Conservation (phyloP, 1,140 invertebrate species). For the Proales similis region DNA sequence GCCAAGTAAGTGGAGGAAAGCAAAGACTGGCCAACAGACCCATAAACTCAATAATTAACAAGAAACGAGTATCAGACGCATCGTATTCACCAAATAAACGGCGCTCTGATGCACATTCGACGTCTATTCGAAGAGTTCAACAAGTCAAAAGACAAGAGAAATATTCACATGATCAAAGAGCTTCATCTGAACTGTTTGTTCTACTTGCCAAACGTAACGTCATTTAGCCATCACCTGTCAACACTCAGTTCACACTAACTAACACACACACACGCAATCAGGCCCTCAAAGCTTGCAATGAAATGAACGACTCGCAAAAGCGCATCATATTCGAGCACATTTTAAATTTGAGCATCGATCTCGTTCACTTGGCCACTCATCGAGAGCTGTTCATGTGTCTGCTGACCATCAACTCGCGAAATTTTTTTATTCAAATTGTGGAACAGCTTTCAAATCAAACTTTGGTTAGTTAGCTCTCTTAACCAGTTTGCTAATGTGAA, state of each 20-base stretch:
- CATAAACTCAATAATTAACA: background rate
- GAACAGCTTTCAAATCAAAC: constrained; percentile 25
- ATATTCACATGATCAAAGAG: constrained; percentile 22
- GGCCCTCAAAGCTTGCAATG: constrained; percentile 12
- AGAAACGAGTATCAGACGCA: constrained; percentile 25
- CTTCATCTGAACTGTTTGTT: constrained; percentile 33
- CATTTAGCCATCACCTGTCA: background rate
- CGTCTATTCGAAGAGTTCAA: constrained; percentile 30
- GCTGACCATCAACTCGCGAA: constrained; percentile 27
- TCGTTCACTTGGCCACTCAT: constrained; percentile 15
- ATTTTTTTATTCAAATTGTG: constrained; percentile 33
- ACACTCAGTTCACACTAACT: background rate
- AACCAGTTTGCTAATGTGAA: background rate
- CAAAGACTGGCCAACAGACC: too few species aligned
- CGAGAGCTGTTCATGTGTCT: constrained; percentile 30
- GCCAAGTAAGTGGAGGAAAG: too few species aligned
- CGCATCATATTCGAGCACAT: constrained; percentile 16
- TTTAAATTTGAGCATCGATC: constrained; percentile 21
- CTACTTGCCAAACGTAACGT: constrained; percentile 24
- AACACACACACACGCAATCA: background rate
- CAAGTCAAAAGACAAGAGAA: constrained; percentile 15
- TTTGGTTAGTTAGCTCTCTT: constrained; percentile 2
- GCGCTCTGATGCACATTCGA: constrained; percentile 31
- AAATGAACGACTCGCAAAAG: background rate
- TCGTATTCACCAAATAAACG: constrained; percentile 32